These are phyloP conservation scores for Muntiacus reevesi DNA, from an alignment of 2,113 vertebrate genomes.

Conservation along the genomic window DNA sequence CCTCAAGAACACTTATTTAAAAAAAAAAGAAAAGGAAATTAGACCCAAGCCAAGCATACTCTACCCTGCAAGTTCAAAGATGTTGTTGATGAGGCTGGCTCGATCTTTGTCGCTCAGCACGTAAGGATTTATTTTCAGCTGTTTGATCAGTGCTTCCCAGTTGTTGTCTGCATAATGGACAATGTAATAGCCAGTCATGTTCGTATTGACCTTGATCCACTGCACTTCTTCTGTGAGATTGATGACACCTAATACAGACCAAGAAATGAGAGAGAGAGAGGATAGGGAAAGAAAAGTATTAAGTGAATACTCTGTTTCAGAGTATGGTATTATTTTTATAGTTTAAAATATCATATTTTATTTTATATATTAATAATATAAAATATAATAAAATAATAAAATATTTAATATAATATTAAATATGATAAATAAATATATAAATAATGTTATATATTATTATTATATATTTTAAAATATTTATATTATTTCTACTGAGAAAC, in stretches of 20 bases:
- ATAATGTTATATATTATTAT: background rate
- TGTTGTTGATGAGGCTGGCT: slow-evolving; percentile 91
- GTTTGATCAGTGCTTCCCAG: slow-evolving; percentile 83
- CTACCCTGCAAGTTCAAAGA: slow-evolving; percentile 93
- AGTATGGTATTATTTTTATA: background rate
- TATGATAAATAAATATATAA: background rate
- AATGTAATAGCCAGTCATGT: slow-evolving; percentile 92
- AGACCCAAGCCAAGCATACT: background rate
- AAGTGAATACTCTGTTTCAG: background rate
- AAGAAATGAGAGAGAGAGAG: background rate
- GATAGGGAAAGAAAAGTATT: background rate
- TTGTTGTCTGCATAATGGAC: slow-evolving; percentile 88
- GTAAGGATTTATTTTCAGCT: slow-evolving; percentile 80
- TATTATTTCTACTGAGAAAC: background rate
- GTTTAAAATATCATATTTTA: background rate
- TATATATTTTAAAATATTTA: background rate
- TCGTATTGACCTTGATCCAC: slow-evolving; percentile 95
- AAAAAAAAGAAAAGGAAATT: background rate
- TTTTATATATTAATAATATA: background rate
- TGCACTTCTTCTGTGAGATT: slow-evolving; percentile 84
- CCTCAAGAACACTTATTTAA: background rate
- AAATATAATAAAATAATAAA: background rate
- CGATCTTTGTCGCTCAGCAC: slow-evolving; percentile 89
- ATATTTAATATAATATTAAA: background rate
- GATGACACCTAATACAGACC: slow-evolving; percentile 79